Conservation (phyloP, 2,797 vertebrate species). For the Sebastes goodei region DNA sequence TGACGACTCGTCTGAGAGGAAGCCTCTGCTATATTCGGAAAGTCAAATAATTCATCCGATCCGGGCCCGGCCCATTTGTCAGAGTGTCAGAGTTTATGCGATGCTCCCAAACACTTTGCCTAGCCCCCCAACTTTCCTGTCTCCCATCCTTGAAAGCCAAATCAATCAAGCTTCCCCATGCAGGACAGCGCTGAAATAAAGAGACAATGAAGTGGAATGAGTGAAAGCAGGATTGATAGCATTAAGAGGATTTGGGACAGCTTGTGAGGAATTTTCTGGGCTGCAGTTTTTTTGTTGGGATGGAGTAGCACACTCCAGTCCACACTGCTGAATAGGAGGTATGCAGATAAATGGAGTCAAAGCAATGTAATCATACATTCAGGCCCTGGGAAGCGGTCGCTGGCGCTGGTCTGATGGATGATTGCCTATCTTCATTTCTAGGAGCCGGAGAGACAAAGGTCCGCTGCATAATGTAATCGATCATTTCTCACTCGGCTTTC, state of each 20-base stretch:
- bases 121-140: slow-evolving; percentile 75
- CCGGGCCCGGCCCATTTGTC: slow-evolving; percentile 60
- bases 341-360: slow-evolving; percentile 64
- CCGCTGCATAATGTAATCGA: slow-evolving; percentile 24
- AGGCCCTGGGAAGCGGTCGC: slow-evolving; percentile 30
- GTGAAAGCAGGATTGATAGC: slow-evolving; percentile 78
- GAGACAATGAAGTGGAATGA: slow-evolving; percentile 83
- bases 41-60: slow-evolving; percentile 60
- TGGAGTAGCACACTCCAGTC: slow-evolving; percentile 31
- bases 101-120: slow-evolving; percentile 77
- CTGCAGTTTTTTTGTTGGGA: slow-evolving; percentile 38
- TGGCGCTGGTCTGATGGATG: slow-evolving; percentile 49
- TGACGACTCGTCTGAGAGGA: slow-evolving; percentile 42
- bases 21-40: slow-evolving; percentile 41
- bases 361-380: slow-evolving; percentile 58
- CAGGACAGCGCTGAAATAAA: slow-evolving; percentile 79
- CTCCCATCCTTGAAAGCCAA: slow-evolving; percentile 66
- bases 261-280: slow-evolving; percentile 56
- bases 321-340: slow-evolving; percentile 65
- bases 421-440: slow-evolving; percentile 55
- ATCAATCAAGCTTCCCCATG: slow-evolving; percentile 82
- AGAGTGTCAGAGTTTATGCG: slow-evolving; percentile 76
- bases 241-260: slow-evolving; percentile 68
- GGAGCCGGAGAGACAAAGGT: slow-evolving; percentile 51
- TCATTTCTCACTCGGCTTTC: slow-evolving; percentile 34